A percentile compares a stretch with the other conserved stretches of the same genome.
phyloP scores from a whole-genome alignment of 2,888 invertebrate species.

The Cremastobaeus sp. region DNA sequence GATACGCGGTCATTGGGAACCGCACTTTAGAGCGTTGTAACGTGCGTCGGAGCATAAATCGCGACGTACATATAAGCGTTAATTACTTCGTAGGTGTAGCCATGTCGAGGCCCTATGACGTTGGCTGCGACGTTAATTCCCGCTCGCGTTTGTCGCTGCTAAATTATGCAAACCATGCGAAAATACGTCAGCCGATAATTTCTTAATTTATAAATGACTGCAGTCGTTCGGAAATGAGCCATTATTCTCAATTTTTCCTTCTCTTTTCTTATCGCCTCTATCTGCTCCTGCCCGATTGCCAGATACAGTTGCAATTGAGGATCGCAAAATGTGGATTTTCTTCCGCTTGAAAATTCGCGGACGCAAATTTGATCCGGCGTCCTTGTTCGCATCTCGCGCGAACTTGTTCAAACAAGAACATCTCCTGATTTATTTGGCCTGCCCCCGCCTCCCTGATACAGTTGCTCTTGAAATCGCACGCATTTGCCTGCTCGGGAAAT shows the following conservation, averaged over 20 bases:
- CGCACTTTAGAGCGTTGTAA: slow-evolving; percentile 65
- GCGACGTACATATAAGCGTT: slow-evolving; percentile 67
- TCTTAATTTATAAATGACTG: slow-evolving; percentile 43
- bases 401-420: slow-evolving; percentile 58
- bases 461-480: slow-evolving; percentile 46
- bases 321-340: no score
- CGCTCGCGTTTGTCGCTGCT: slow-evolving; percentile 52
- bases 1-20: slow-evolving; percentile 65
- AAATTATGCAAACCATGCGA: slow-evolving; percentile 55
- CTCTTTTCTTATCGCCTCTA: not conserved
- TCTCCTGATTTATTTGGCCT: slow-evolving; percentile 48
- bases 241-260: no score
- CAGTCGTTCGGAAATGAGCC: not conserved
- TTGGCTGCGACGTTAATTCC: slow-evolving; percentile 56
- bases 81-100: slow-evolving; percentile 67
- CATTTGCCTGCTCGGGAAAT: slow-evolving; percentile 46
- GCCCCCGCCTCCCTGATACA: slow-evolving; percentile 22
- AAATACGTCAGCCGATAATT: slow-evolving; percentile 50
- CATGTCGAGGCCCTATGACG: slow-evolving; percentile 54
- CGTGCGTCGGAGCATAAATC: slow-evolving; percentile 68
- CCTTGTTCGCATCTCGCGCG: no score
- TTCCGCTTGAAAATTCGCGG: no score
- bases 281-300: no score
- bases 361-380: not conserved
- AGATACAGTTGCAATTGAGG: no score